Evolutionary conservation across 2,797 vertebrate species (phyloP).

Genomic region (Threskiornis aethiopicus): DNA sequence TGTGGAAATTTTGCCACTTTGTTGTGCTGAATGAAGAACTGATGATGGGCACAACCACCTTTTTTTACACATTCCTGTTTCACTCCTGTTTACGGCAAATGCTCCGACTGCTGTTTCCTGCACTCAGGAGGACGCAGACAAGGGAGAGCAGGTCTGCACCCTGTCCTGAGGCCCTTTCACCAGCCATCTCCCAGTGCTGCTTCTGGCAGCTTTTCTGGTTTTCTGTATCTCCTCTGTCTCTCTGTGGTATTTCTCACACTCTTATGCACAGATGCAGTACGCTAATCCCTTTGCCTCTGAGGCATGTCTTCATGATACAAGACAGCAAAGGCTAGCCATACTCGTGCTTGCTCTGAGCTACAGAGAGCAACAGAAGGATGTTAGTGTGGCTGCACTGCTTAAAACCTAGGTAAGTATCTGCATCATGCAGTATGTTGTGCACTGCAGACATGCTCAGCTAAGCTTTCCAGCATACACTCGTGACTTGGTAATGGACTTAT

Average conservation of each 20-base stretch:
- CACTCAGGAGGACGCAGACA: neutral
- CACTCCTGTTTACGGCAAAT: neutral
- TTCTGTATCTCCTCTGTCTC: neutral
- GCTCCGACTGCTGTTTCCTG: neutral
- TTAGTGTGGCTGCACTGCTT: neutral
- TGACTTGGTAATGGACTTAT: neutral
- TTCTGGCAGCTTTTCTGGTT: neutral
- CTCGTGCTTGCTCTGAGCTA: neutral
- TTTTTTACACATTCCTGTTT: neutral
- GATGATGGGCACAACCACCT: neutral
- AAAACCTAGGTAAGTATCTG: neutral
- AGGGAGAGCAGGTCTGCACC: neutral
- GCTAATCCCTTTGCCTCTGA: neutral
- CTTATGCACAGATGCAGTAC: neutral
- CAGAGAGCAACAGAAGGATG: neutral
- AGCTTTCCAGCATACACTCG: neutral
- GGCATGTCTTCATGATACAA: neutral
- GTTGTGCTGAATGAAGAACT: neutral
- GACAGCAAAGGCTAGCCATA: neutral
- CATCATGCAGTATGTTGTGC: fast-evolving
- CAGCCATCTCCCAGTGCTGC: neutral
- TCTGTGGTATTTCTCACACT: neutral
- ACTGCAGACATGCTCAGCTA: neutral
- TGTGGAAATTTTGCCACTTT: neutral
- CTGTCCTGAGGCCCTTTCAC: neutral